phyloP scores from a whole-genome alignment of 2,888 invertebrate species.

The Coenonympha arcania region DNA sequence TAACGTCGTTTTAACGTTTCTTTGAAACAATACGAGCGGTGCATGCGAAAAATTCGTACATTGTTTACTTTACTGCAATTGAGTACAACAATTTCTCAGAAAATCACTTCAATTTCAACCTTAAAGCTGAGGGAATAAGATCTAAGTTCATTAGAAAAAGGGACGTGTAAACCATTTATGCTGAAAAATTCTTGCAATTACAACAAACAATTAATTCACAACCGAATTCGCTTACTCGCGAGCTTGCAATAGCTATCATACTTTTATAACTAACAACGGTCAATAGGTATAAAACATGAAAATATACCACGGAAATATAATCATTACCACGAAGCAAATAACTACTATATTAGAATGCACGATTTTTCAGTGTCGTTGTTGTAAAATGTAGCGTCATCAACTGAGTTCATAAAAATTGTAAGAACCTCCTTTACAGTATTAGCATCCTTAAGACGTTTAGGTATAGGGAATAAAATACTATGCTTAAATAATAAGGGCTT shows the following conservation, averaged over 20 bases:
- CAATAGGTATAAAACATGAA: not conserved
- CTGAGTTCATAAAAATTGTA: not conserved
- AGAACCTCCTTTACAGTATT: not conserved
- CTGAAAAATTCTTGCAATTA: constrained; percentile 11
- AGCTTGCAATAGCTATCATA: constrained; percentile 13
- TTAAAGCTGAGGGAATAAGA: not conserved
- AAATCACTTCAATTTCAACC: not conserved
- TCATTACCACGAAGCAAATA: not conserved
- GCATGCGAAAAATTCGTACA: constrained; percentile 7
- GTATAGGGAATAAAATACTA: not conserved
- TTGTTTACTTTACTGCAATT: constrained; percentile 1
- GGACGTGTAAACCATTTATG: constrained; percentile 9
- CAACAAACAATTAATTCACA: constrained; percentile 15
- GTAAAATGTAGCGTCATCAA: not conserved
- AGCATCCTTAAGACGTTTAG: not conserved
- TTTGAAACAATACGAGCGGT: constrained; percentile 7
- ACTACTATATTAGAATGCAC: not conserved
- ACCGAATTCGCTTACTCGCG: constrained; percentile 16
- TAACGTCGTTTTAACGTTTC: not conserved
- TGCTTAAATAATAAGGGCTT: not conserved
- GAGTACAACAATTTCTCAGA: not conserved
- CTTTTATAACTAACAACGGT: not conserved
- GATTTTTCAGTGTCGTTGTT: not conserved
- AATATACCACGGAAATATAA: constrained; percentile 5
- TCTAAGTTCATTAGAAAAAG: not conserved